Evolutionary conservation across 2,113 vertebrate genomes (phyloP).

Genomic region (Cololabis saira): DNA sequence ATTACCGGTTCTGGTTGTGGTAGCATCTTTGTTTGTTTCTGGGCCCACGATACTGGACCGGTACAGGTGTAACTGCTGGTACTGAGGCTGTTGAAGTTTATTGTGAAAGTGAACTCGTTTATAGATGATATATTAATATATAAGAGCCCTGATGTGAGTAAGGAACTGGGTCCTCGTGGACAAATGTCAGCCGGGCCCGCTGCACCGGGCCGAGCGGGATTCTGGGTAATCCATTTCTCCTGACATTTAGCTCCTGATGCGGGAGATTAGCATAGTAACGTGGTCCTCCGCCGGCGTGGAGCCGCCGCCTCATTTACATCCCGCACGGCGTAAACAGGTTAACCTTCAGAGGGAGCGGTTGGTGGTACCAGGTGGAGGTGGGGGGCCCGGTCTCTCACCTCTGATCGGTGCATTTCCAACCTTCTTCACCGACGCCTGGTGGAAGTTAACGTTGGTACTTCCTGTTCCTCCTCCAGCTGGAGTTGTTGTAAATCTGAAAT

Average conservation of each 20-base stretch:
- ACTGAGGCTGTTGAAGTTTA: too few species aligned
- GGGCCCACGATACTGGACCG: too few species aligned
- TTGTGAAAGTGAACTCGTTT: too few species aligned
- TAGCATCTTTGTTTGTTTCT: too few species aligned
- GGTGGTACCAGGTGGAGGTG: constrained; percentile 60
- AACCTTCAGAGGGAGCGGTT: constrained; percentile 75
- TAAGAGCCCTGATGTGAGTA: constrained; percentile 23
- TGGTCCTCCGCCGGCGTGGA: constrained; percentile 51
- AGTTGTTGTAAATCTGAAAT: too few species aligned
- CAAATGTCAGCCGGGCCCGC: constrained; percentile 71
- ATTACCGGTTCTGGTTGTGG: too few species aligned
- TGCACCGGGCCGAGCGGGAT: constrained; percentile 47
- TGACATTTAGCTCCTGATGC: constrained; percentile 80
- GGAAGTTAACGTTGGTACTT: too few species aligned
- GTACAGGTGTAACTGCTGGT: too few species aligned
- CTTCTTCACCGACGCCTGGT: too few species aligned
- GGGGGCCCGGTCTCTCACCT: constrained; percentile 58
- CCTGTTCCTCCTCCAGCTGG: too few species aligned
- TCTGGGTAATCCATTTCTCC: constrained; percentile 76
- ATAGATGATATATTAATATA: too few species aligned
- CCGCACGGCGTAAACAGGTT: constrained; percentile 73
- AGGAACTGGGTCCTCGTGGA: constrained; percentile 44
- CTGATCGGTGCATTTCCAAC: constrained; percentile 44
- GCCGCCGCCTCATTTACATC: constrained; percentile 74
- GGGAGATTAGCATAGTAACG: constrained; percentile 80